Conservation (phyloP, 1,140 invertebrate species). For the Anastrepha ludens region DNA sequence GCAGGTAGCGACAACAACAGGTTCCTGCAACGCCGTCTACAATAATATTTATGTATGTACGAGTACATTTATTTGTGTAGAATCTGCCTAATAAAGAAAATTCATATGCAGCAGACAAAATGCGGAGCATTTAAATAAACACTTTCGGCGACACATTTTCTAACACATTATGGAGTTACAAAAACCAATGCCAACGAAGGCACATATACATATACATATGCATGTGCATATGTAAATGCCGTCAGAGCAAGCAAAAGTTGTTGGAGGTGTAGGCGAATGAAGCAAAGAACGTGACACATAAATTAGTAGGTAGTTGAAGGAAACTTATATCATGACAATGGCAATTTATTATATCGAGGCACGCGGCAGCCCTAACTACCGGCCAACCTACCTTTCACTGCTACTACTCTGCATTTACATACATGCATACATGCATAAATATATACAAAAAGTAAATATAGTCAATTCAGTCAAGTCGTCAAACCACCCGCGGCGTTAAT, state of each 20-base stretch:
- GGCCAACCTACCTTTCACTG: neutral
- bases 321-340: conserved; percentile 46
- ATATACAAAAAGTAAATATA: conserved; percentile 37
- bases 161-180: conserved; percentile 29
- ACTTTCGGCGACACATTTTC: conserved; percentile 40
- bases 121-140: conserved; percentile 50
- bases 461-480: conserved; percentile 31
- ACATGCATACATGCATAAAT: neutral
- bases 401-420: neutral
- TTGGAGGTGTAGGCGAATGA: neutral
- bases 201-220: neutral
- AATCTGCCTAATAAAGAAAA: conserved; percentile 44
- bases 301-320: neutral
- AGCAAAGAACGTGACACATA: neutral
- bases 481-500: conserved; percentile 60
- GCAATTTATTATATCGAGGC: conserved; percentile 39
- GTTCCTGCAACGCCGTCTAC: neutral
- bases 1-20: neutral
- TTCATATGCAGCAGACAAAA: conserved; percentile 43
- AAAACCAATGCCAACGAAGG: neutral
- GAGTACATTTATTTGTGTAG: neutral
- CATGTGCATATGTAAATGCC: neutral
- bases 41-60: neutral
- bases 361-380: conserved; percentile 25
- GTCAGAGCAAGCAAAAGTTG: no score